Conservation (phyloP, 2,888 invertebrate genomes). For the Catotricha subobsoleta region DNA sequence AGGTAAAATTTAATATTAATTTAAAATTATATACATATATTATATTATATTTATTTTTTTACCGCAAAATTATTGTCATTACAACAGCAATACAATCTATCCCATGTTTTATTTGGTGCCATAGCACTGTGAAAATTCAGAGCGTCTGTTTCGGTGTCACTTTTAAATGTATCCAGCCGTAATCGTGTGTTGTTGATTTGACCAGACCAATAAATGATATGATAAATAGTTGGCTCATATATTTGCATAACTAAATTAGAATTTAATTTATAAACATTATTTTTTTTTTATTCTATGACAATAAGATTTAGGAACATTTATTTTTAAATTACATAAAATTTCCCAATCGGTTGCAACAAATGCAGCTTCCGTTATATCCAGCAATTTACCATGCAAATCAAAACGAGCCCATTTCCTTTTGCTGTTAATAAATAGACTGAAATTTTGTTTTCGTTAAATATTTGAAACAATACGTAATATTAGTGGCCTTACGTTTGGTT, state of each 20-base stretch:
- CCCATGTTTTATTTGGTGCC: slow-evolving; percentile 47
- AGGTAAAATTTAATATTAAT: background rate
- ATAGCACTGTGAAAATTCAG: slow-evolving; percentile 34
- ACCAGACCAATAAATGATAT: slow-evolving; percentile 65
- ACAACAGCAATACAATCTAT: slow-evolving; percentile 49
- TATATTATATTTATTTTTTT: background rate
- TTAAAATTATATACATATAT: background rate
- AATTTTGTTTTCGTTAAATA: background rate
- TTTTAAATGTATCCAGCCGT: slow-evolving; percentile 41
- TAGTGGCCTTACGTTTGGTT: slow-evolving; percentile 45
- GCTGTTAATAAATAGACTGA: slow-evolving; percentile 55
- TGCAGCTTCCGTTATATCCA: slow-evolving; percentile 39
- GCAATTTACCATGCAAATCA: slow-evolving; percentile 56
- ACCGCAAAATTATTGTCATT: slow-evolving; percentile 43
- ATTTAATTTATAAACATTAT: slow-evolving; percentile 1
- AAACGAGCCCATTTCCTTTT: slow-evolving; percentile 56
- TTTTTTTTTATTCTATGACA: background rate
- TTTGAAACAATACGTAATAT: too few species aligned
- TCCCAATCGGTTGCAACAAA: slow-evolving; percentile 47
- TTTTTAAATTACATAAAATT: slow-evolving; percentile 55
- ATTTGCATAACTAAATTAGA: slow-evolving; percentile 36
- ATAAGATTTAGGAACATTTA: too few species aligned
- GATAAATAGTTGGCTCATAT: slow-evolving; percentile 32
- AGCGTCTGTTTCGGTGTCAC: slow-evolving; percentile 15
- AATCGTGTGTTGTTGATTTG: slow-evolving; percentile 58